phyloP scores from a whole-genome alignment of 2,113 vertebrate species.

The Monarcha castaneiventris region DNA sequence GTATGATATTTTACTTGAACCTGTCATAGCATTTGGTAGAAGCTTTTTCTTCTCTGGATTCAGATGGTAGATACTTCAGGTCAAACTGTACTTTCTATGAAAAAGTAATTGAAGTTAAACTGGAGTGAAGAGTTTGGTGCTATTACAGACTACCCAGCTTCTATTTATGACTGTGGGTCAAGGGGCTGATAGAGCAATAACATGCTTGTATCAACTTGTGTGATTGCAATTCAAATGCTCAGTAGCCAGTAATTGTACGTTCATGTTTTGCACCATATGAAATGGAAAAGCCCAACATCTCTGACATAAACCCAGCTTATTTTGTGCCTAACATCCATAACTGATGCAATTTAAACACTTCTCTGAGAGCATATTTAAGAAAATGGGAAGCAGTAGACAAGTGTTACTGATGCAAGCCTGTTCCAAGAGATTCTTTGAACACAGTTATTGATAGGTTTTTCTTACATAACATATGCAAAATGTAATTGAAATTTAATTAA shows the following conservation, averaged over 20 bases:
- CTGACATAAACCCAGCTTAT: slow-evolving; percentile 12
- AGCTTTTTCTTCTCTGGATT: not conserved
- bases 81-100: not conserved
- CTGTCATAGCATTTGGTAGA: not conserved
- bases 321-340: slow-evolving; percentile 53
- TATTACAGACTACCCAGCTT: not conserved
- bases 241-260: slow-evolving; percentile 20
- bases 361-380: slow-evolving; percentile 46
- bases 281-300: slow-evolving; percentile 7
- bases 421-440: slow-evolving; percentile 58
- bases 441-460: slow-evolving; percentile 62
- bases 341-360: slow-evolving; percentile 52
- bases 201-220: not conserved
- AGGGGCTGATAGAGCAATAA: slow-evolving; percentile 40
- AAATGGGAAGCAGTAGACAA: slow-evolving; percentile 41
- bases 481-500: slow-evolving; percentile 71
- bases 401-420: slow-evolving; percentile 31
- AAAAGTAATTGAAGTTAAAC: not conserved
- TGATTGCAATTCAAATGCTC: slow-evolving; percentile 40
- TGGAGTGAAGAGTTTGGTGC: not conserved
- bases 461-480: slow-evolving; percentile 60
- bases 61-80: not conserved
- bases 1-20: slow-evolving; percentile 26
- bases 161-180: slow-evolving; percentile 16
- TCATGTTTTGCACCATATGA: not conserved